These are phyloP conservation scores for Amblyjoppa fuscipennis DNA, from an alignment of 2,888 invertebrate species.

Conservation along the genomic window DNA sequence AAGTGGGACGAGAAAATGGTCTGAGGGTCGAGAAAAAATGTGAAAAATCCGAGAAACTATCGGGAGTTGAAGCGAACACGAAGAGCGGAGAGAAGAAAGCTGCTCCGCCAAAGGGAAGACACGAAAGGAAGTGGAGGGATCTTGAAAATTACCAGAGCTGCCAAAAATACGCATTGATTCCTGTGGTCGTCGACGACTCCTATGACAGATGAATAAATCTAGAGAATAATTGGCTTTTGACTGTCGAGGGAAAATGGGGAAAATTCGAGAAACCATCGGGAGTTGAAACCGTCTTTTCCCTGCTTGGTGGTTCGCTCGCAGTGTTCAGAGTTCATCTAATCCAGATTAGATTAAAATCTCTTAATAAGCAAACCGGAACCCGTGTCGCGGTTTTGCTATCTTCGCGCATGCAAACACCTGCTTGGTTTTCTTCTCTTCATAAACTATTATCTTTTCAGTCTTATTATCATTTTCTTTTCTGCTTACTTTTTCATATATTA, in stretches of 20 bases:
- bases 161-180: conserved; percentile 56
- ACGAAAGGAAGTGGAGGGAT: background rate
- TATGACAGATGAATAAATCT: background rate
- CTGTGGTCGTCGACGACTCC: conserved; percentile 1
- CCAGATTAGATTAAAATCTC: too few species aligned
- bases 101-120: background rate
- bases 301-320: background rate
- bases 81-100: conserved; percentile 3
- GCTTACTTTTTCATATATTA: too few species aligned
- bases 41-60: conserved; percentile 21
- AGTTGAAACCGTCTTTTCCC: background rate
- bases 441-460: too few species aligned
- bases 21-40: background rate
- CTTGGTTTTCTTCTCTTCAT: too few species aligned
- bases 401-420: too few species aligned
- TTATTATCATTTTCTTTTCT: too few species aligned
- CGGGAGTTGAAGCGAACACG: background rate
- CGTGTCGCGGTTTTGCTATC: too few species aligned
- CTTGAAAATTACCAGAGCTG: conserved; percentile 5
- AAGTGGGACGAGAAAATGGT: conserved; percentile 32
- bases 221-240: background rate
- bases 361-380: too few species aligned
- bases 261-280: conserved; percentile 27
- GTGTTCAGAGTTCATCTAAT: too few species aligned
- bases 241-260: background rate